These are phyloP conservation scores for Megaceryle torquata DNA, from an alignment of 2,113 vertebrate genomes.

Conservation along the genomic window DNA sequence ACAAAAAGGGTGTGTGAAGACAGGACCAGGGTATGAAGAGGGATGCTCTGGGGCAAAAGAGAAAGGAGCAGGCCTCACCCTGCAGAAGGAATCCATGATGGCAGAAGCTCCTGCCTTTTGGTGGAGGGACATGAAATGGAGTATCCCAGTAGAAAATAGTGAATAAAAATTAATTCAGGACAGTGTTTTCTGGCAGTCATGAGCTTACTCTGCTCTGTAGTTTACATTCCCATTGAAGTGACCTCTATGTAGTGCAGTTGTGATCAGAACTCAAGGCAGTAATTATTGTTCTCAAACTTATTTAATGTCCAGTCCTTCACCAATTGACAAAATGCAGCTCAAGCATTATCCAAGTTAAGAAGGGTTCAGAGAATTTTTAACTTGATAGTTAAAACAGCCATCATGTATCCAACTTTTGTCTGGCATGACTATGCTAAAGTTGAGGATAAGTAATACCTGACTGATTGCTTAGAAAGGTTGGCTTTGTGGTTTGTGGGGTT, in stretches of 20 bases:
- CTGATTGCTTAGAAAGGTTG: background rate
- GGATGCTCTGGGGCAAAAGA: background rate
- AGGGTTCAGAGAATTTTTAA: background rate
- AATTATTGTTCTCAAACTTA: background rate
- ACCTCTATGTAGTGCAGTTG: rapidly evolving
- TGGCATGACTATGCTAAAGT: background rate
- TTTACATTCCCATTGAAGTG: background rate
- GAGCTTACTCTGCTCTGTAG: background rate
- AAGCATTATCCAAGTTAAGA: background rate
- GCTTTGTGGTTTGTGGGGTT: background rate
- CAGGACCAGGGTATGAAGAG: background rate
- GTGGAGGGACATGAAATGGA: background rate
- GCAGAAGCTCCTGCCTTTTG: background rate
- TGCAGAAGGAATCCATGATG: background rate
- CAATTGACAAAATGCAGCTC: background rate
- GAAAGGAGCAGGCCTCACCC: background rate
- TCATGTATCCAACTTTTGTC: background rate
- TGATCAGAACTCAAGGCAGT: background rate
- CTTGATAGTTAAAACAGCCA: background rate
- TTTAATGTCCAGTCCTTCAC: background rate
- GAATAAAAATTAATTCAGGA: background rate
- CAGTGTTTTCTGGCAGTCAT: background rate
- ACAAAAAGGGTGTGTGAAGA: background rate
- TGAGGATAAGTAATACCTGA: background rate
- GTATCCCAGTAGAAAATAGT: background rate